Evolutionary conservation across 2,888 invertebrate genomes (phyloP).

Genomic region (Strigamia maritima): DNA sequence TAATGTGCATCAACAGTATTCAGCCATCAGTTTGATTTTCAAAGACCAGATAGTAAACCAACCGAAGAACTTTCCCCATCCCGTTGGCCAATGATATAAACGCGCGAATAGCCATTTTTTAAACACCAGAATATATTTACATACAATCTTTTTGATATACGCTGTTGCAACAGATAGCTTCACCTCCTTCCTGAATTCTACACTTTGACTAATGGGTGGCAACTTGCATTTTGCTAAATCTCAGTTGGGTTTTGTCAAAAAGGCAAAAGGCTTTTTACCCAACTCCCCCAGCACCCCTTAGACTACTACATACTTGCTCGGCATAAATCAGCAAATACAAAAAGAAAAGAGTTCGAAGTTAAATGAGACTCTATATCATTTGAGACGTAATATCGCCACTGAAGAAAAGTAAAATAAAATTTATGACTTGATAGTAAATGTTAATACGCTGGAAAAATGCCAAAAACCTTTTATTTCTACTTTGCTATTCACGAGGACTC

Average conservation of each 20-base stretch:
- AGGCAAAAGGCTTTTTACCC: slow-evolving; percentile 4
- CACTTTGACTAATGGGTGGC: slow-evolving; percentile 4
- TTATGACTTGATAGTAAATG: slow-evolving; percentile 4
- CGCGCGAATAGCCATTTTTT: not conserved
- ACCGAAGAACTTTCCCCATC: not conserved
- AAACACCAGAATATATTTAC: not conserved
- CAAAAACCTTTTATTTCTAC: not conserved
- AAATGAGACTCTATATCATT: slow-evolving; percentile 4
- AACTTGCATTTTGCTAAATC: not conserved
- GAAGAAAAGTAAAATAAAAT: not conserved
- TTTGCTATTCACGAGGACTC: not conserved
- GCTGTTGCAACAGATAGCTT: not conserved
- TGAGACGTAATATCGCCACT: not conserved
- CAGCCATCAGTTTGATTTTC: not conserved
- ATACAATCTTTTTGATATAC: not conserved
- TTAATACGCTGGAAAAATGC: not conserved
- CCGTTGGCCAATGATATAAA: not conserved
- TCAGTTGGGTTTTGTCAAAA: slow-evolving; percentile 4
- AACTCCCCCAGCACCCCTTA: not conserved
- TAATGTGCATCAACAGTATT: not conserved
- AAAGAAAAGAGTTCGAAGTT: not conserved
- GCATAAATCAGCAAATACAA: slow-evolving; percentile 3
- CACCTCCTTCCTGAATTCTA: slow-evolving; percentile 4
- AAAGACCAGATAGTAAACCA: no score
- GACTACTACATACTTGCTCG: not conserved